Evolutionary conservation across 2,113 vertebrate species (phyloP).

Genomic region (Eira barbara): DNA sequence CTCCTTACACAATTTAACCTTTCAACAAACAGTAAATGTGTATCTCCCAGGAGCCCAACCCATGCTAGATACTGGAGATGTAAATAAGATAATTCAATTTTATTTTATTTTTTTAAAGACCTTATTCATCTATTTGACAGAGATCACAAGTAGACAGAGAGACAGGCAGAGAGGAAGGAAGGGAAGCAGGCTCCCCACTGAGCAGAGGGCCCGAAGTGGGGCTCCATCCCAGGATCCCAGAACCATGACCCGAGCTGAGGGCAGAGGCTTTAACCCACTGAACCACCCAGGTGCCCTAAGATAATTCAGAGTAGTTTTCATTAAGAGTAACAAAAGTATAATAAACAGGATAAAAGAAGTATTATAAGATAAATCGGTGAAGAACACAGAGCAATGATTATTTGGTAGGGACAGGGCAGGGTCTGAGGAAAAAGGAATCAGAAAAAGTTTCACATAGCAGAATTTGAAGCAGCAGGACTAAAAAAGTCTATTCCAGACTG

Average conservation of each 20-base stretch:
- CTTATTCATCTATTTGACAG: too few relatives aligned
- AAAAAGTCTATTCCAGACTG: not conserved
- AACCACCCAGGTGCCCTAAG: not conserved
- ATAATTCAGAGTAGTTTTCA: not conserved
- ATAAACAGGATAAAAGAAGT: not conserved
- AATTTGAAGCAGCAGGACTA: not conserved
- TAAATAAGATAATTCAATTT: not conserved
- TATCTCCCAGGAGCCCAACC: not conserved
- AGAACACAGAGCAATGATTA: not conserved
- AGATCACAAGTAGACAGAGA: too few relatives aligned
- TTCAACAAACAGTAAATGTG: slow-evolving; percentile 5
- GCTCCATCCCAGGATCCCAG: too few relatives aligned
- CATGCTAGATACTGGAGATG: not conserved
- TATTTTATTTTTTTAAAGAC: not conserved
- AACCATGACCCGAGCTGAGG: too few relatives aligned
- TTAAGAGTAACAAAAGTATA: not conserved
- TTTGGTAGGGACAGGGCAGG: not conserved
- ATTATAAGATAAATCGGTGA: not conserved
- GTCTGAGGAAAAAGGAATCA: not conserved
- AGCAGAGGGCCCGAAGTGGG: too few relatives aligned
- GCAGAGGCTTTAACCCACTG: too few relatives aligned
- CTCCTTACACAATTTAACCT: slow-evolving; percentile 20
- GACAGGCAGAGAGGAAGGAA: too few relatives aligned
- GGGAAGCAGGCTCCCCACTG: too few relatives aligned
- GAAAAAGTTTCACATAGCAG: not conserved